phyloP scores from a whole-genome alignment of 2,113 vertebrate genomes.

The Chionomys nivalis region DNA sequence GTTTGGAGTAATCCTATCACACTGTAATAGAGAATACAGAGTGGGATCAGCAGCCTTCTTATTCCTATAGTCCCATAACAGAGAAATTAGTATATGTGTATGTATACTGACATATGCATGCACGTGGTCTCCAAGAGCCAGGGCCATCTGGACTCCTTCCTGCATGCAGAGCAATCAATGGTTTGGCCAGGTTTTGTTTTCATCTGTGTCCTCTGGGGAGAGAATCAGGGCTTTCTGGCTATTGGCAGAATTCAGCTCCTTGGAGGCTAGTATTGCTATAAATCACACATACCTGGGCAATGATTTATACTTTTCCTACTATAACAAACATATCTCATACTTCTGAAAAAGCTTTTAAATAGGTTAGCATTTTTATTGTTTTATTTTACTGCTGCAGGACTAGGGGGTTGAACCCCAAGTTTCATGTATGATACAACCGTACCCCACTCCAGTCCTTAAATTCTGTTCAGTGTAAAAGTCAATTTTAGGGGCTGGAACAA shows the following conservation, averaged over 20 bases:
- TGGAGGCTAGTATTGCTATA: neutral
- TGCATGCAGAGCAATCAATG: neutral
- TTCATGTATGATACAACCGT: neutral
- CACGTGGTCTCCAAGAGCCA: neutral
- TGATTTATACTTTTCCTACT: slow-evolving; percentile 41
- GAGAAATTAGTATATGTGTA: no score
- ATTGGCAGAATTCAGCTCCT: neutral
- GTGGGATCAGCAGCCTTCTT: neutral
- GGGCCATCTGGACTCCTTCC: no score
- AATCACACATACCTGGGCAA: neutral
- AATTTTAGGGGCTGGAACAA: neutral
- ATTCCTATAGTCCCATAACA: neutral
- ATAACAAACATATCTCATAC: neutral
- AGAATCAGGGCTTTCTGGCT: neutral
- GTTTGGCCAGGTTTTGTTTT: neutral
- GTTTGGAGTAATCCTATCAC: neutral
- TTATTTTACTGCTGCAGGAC: neutral
- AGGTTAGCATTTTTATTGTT: neutral
- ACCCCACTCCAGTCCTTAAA: neutral
- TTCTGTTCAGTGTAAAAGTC: neutral
- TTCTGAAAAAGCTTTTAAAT: neutral
- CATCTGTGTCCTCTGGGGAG: neutral
- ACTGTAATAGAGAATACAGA: neutral
- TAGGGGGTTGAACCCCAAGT: no score
- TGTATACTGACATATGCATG: neutral